These are phyloP conservation scores for Cheilinus undulatus DNA, from an alignment of 2,113 vertebrate species.

Conservation along the genomic window DNA sequence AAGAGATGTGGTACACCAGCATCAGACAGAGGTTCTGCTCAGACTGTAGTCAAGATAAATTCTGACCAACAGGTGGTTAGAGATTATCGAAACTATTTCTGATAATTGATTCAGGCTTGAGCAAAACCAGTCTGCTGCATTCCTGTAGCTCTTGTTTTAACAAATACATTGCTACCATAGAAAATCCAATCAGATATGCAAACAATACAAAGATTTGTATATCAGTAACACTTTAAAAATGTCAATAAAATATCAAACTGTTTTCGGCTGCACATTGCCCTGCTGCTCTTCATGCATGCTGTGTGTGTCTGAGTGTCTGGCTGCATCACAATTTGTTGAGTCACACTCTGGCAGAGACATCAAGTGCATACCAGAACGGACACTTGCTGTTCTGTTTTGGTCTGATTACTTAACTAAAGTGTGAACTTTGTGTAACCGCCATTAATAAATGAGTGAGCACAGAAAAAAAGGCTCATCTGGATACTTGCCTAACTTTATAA, in stretches of 20 bases:
- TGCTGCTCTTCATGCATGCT: constrained; percentile 27
- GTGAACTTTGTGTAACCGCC: constrained; percentile 39
- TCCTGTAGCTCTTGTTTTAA: constrained; percentile 26
- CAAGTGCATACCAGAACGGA: constrained; percentile 56
- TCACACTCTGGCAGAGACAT: constrained; percentile 61
- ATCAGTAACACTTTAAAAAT: too few relatives aligned
- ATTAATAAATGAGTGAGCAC: constrained; percentile 26
- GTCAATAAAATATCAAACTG: too few relatives aligned
- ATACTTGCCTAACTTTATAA: too few relatives aligned
- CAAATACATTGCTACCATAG: constrained; percentile 10
- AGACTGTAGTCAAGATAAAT: constrained; percentile 8
- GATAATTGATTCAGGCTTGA: constrained; percentile 16
- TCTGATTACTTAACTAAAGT: constrained; percentile 25
- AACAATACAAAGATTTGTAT: too few relatives aligned
- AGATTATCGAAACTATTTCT: constrained; percentile 21
- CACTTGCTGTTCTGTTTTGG: constrained; percentile 50
- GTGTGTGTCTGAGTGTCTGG: constrained; percentile 30
- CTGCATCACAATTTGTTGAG: constrained; percentile 44
- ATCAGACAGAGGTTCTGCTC: constrained; percentile 23
- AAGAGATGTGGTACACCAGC: not conserved
- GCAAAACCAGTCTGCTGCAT: constrained; percentile 36
- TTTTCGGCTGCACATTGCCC: constrained; percentile 4
- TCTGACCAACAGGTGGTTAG: constrained; percentile 36
- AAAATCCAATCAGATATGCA: constrained; percentile 4
- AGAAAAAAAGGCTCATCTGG: constrained; percentile 3